Evolutionary conservation across 2,113 vertebrate genomes (phyloP).

Genomic region (Ceyx margarethae): DNA sequence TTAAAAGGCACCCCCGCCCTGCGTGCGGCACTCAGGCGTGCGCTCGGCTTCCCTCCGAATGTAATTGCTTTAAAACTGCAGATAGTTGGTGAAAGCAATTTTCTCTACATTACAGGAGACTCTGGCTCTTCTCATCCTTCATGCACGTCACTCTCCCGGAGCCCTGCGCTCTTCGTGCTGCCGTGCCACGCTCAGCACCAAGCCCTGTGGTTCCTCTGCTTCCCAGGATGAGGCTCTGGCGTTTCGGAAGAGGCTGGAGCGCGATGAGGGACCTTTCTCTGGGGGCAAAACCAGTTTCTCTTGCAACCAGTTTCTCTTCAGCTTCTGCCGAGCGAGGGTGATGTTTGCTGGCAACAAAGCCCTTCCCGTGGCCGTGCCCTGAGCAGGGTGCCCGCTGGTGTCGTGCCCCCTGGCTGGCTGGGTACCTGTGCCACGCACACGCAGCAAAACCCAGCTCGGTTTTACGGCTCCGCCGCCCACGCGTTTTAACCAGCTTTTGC

Average conservation of each 20-base stretch:
- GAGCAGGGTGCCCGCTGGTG: not conserved
- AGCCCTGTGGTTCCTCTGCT: not conserved
- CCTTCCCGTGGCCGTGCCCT: fast-evolving
- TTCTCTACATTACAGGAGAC: conserved; percentile 62
- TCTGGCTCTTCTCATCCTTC: conserved; percentile 21
- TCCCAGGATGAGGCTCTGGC: fast-evolving
- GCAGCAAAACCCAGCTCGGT: fast-evolving
- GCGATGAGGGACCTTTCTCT: not conserved
- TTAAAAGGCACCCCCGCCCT: not conserved
- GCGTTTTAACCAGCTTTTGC: conserved; percentile 32
- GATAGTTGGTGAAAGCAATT: conserved; percentile 71
- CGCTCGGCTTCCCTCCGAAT: conserved; percentile 60
- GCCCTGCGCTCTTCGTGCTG: not conserved
- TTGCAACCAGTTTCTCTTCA: not conserved
- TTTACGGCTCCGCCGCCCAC: not conserved
- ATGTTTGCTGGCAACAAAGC: not conserved
- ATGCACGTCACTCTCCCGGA: not conserved
- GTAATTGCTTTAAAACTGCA: conserved; percentile 75
- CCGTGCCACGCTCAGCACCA: not conserved
- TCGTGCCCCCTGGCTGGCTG: not conserved
- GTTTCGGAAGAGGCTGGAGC: not conserved
- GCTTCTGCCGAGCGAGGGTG: not conserved
- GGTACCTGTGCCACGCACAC: not conserved
- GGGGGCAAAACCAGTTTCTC: not conserved
- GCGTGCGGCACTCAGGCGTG: not conserved